These are phyloP conservation scores for Reinhardtius hippoglossoides DNA, from an alignment of 2,113 vertebrate genomes.

Conservation along the genomic window DNA sequence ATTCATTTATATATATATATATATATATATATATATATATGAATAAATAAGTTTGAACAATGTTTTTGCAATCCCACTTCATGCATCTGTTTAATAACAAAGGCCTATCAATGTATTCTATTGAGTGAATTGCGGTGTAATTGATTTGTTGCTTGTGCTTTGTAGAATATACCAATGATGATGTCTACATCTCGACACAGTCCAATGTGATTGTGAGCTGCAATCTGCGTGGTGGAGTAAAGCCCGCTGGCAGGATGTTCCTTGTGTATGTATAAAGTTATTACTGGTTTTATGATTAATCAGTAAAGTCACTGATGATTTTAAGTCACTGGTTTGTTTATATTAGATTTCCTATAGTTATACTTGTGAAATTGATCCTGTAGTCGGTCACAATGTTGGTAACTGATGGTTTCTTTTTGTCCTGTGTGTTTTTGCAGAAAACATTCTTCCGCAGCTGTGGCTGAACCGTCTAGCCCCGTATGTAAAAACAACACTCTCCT, in stretches of 20 bases:
- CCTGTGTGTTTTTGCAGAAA: slow-evolving; percentile 84
- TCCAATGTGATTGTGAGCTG: slow-evolving; percentile 97
- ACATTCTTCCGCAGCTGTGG: slow-evolving; percentile 93
- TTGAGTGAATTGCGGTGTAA: too few species aligned
- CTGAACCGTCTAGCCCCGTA: slow-evolving; percentile 99
- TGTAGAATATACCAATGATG: slow-evolving; percentile 96
- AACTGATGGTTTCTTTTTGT: not conserved
- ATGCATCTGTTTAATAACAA: not conserved
- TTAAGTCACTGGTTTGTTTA: not conserved
- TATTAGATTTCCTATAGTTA: not conserved
- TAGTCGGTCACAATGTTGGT: not conserved
- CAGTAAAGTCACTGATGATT: rapidly evolving
- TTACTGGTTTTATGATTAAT: not conserved
- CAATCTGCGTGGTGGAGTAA: slow-evolving; percentile 96
- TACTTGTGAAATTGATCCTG: not conserved
- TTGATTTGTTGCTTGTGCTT: slow-evolving; percentile 1
- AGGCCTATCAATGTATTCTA: too few species aligned
- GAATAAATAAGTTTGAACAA: too few species aligned
- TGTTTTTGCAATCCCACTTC: too few species aligned
- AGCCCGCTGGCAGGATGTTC: slow-evolving; percentile 96
- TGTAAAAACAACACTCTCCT: slow-evolving; percentile 88
- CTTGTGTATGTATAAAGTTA: slow-evolving; percentile 89
- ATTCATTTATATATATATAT: too few species aligned
- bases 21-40: too few species aligned
- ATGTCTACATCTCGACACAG: slow-evolving; percentile 95